Conservation (phyloP, 2,113 vertebrate species). For the Periophthalmodon schlosseri region DNA sequence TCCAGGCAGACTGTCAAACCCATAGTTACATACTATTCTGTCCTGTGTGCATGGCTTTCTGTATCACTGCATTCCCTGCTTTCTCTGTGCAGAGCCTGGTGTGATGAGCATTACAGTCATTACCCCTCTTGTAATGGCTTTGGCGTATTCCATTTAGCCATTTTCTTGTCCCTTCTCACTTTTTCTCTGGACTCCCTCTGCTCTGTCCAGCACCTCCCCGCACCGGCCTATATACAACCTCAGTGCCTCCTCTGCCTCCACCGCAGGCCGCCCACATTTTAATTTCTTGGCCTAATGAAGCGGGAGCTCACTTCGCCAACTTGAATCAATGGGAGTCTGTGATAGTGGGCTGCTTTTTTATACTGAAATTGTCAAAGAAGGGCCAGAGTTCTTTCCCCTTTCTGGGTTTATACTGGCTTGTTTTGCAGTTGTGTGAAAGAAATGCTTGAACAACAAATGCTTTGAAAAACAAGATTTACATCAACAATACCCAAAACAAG, state of each 20-base stretch:
- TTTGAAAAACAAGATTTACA: too few relatives aligned
- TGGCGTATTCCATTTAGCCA: slow-evolving; percentile 43
- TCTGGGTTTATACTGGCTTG: background rate
- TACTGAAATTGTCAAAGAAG: slow-evolving; percentile 57
- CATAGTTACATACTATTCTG: background rate
- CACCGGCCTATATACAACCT: slow-evolving; percentile 37
- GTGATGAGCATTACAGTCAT: slow-evolving; percentile 33
- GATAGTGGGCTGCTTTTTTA: slow-evolving; percentile 36
- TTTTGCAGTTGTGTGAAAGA: background rate
- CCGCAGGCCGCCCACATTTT: slow-evolving; percentile 68
- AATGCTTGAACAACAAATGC: background rate
- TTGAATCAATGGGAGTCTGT: slow-evolving; percentile 65
- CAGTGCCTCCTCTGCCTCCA: slow-evolving; percentile 38
- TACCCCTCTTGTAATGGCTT: slow-evolving; percentile 52
- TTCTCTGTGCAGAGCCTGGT: slow-evolving; percentile 19
- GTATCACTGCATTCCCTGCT: slow-evolving; percentile 11
- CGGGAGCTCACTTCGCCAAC: slow-evolving; percentile 51
- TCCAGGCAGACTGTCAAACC: background rate
- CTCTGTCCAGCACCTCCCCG: slow-evolving; percentile 38
- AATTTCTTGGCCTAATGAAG: slow-evolving; percentile 84
- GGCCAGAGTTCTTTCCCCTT: background rate
- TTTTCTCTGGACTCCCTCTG: slow-evolving; percentile 39
- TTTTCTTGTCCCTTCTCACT: slow-evolving; percentile 9
- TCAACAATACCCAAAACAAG: background rate
- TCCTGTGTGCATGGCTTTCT: background rate